Base-by-base conservation (phyloP, 2,113 vertebrate species). In the Stercorarius parasiticus region DNA sequence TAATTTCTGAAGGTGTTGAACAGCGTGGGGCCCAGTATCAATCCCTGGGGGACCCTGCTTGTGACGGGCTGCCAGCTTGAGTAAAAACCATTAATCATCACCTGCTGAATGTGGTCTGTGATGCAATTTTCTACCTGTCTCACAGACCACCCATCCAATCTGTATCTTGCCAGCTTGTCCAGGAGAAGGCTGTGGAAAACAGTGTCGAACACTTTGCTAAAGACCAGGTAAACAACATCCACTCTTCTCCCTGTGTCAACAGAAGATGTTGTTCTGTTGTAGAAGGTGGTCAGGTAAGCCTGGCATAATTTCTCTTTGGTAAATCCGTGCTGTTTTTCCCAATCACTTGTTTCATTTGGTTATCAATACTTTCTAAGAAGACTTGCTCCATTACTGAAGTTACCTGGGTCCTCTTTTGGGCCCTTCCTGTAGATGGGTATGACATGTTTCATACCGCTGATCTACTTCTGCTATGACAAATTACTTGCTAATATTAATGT, bases 1-100 rank as follows among this genome's bases (percentile, higher is more conserved):
- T 16, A 6, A 45, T 27, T 62, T 62, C 27, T 45, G 32, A 74
- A 74, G 40, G 8, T 27, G 72, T 20, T n/a, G 72, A 58, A 43
- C 13, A 43, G 6, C 1, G 1, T 14, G 15, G 11, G 27, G 16
- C 20, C n/a, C 21, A 6, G 45, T 30, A 25, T 25, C 4, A 4
- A 32, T 38, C 45, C 27, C 21, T 62, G 9, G 20, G 43, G n/a
- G 12, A 38, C 20, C 19, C 7, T 12, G 20, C 16, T 18, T 50
- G 26, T 61, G n/a, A 49, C 36, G 25, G 27, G 13, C 15, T 34
- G 29, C 9, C 29, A 42, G 16, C 4, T 13, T 64, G 29, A 40
- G 17, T 79, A 15, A 52, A 64, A 79, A 40, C 3, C 59, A 42
- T 32, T 64, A 30, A 34, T 38, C 29, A 79, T 13, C 47, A 40